phyloP scores from a whole-genome alignment of 2,113 vertebrate genomes.

The Mystacornis crossleyi region DNA sequence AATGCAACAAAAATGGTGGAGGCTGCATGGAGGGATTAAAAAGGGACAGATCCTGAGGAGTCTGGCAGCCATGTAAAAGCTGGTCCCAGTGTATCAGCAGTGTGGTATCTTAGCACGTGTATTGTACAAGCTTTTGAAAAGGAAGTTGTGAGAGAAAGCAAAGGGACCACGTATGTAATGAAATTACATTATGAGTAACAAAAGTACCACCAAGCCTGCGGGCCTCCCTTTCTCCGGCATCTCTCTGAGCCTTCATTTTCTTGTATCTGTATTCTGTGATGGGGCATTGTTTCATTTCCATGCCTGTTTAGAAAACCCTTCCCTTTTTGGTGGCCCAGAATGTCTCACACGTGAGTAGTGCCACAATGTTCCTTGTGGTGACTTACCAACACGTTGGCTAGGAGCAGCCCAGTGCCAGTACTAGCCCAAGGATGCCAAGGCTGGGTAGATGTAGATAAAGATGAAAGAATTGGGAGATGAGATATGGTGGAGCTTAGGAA shows the following conservation, averaged over 20 bases:
- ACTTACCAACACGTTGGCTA: background rate
- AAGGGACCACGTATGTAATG: conserved; percentile 40
- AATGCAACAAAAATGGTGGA: background rate
- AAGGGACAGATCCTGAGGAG: background rate
- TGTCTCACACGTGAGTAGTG: background rate
- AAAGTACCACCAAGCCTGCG: conserved; percentile 55
- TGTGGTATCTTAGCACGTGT: background rate
- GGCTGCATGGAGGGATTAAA: background rate
- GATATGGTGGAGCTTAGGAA: background rate
- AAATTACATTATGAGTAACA: conserved; percentile 70
- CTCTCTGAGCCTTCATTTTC: background rate
- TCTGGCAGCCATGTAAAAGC: background rate
- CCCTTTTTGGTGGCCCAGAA: background rate
- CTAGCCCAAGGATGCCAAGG: background rate
- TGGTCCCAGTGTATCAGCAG: background rate
- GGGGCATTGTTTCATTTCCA: background rate
- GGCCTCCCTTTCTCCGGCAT: conserved; percentile 56
- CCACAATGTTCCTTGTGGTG: fast-evolving
- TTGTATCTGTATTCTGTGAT: background rate
- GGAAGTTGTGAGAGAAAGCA: conserved; percentile 66
- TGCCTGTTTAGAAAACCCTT: background rate
- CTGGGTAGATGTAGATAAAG: background rate
- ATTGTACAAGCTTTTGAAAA: background rate
- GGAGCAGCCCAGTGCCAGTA: background rate
- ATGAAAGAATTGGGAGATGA: background rate